Percentiles rank a stretch among this genome's conserved stretches.
These are phyloP conservation scores for Trichogramma evanescens DNA, from an alignment of 2,888 invertebrate genomes.

Conservation along the genomic window DNA sequence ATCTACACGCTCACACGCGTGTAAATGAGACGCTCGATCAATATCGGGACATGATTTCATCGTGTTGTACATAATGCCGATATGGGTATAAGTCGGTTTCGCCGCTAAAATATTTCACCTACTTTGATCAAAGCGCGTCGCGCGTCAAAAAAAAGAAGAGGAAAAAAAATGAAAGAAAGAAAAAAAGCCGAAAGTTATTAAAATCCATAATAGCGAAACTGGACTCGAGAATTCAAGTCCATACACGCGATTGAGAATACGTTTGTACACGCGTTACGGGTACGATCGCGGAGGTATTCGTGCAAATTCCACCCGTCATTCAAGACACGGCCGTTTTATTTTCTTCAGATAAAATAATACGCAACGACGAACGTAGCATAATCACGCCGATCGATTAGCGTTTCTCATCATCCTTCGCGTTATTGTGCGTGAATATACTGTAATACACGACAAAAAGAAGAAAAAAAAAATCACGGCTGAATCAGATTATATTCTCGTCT, in stretches of 20 bases:
- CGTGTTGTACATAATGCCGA: too few relatives aligned
- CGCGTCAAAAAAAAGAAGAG: too few relatives aligned
- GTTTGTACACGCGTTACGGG: too few relatives aligned
- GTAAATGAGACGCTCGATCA: too few relatives aligned
- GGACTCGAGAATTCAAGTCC: conserved; percentile 33
- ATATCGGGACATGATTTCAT: too few relatives aligned
- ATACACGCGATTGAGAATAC: too few relatives aligned
- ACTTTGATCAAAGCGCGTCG: too few relatives aligned
- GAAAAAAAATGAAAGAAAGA: conserved; percentile 2
- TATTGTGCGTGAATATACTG: conserved; percentile 1
- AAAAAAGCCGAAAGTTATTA: conserved; percentile 29
- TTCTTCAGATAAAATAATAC: background rate
- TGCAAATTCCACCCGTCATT: conserved; percentile 34
- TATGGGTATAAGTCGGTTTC: too few relatives aligned
- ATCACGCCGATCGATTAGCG: conserved; percentile 13
- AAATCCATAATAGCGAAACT: conserved; percentile 15
- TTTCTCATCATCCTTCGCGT: conserved; percentile 16
- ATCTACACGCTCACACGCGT: too few relatives aligned
- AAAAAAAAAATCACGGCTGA: background rate
- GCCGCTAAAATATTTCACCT: too few relatives aligned
- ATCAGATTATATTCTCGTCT: background rate
- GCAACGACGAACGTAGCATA: background rate
- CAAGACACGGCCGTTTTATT: conserved; percentile 14
- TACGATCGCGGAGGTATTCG: conserved; percentile 25
- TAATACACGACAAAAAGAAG: too few relatives aligned